Evolutionary conservation across 2,888 invertebrate species (phyloP).

Genomic region (Nezara viridula): DNA sequence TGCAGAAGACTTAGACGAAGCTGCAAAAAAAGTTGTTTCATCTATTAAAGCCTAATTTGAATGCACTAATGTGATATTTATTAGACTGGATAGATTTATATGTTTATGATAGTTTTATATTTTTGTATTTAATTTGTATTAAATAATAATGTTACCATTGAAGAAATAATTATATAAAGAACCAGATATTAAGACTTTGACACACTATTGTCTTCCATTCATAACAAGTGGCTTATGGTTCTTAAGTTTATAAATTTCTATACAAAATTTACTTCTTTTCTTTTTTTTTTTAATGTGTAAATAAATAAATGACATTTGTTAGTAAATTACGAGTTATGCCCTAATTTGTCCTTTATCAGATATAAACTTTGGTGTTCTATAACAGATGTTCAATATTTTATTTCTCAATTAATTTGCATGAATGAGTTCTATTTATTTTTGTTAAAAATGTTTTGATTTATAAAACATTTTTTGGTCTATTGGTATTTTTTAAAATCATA

Average conservation of each 20-base stretch:
- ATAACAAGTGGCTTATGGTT: neutral
- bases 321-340: neutral
- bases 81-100: slow-evolving; percentile 52
- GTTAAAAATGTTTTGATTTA: neutral
- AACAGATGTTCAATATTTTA: neutral
- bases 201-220: neutral
- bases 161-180: neutral
- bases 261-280: neutral
- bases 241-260: neutral
- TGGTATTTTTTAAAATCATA: neutral
- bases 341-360: neutral
- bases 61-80: slow-evolving; percentile 37
- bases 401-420: neutral
- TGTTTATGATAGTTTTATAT: slow-evolving; percentile 45
- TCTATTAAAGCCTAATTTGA: slow-evolving; percentile 53
- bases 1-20: slow-evolving; percentile 91
- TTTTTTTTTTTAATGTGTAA: slow-evolving; percentile 19
- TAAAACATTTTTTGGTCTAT: neutral
- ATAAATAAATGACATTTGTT: slow-evolving; percentile 33
- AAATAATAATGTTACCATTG: slow-evolving; percentile 44
- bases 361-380: neutral
- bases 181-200: slow-evolving; percentile 7
- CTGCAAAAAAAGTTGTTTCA: slow-evolving; percentile 87
- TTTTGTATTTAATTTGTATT: slow-evolving; percentile 26
- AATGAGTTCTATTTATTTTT: neutral